Evolutionary conservation across 2,888 invertebrate species (phyloP), one percentile per base, ranked within the genome.

Genomic region (Ochlodes sylvanus): DNA sequence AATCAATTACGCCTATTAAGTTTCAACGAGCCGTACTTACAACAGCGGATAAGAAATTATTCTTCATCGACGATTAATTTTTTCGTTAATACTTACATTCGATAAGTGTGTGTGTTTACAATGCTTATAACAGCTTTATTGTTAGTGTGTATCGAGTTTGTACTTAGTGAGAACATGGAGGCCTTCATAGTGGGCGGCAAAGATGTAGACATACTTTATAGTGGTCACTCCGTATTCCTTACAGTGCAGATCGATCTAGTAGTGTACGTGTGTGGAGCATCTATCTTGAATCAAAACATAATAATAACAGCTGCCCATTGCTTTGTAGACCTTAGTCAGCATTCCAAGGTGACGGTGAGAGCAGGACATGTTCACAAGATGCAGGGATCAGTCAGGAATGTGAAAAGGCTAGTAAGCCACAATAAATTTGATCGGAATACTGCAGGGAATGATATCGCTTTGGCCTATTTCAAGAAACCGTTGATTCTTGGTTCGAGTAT

Each of bases 221-320:
- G 71, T 56, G 75, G 79, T n/a, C 76, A 82, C 70, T 76, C 80
- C 0, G 79, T 73, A 5, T 77, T 73, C 60, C 32, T 80, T 17
- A 52, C 52, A 7, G 62, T 77, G n/a, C 38, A 57, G 0, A 65
- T 44, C n/a, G n/a, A n/a, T n/a, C 34, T 0, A 15, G 0, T n/a
- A 7, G 1, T 58, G 34, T 0, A 17, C 27, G 62, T 74, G 19
- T 84, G 84, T 62, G 83, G 83, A 0, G 71, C 78, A 0, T 83
- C 84, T 0, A 76, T 83, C 38, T 7, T 83, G 4, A 83, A 80
- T 63, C 80, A 83, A 67, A 69, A 64, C 4, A 65, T 83, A 10
- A 58, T 79, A 0, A 34, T 84, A 5, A 77, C 83, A 2, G 84
- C 83, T 0, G 83, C 76, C 0, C 84, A 84, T 65, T 84, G 84